A percentile compares a stretch with the other conserved stretches of the same genome.
phyloP scores from a whole-genome alignment of 23 tunicate genomes.

The Diplosoma virens region DNA sequence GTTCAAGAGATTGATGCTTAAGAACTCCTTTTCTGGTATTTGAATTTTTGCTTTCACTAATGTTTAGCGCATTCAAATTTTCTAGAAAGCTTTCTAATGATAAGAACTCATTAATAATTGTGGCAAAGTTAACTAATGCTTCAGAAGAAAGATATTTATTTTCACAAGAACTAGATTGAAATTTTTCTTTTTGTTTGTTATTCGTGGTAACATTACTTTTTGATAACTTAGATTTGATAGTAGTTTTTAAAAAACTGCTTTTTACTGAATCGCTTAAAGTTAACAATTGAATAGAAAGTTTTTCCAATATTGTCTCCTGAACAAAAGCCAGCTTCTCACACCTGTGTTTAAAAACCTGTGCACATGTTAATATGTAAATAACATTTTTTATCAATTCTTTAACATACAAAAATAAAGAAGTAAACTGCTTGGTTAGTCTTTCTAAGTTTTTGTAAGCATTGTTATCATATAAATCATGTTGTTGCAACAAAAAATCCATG shows the following conservation, averaged over 20 bases:
- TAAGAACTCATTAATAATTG: constrained; percentile 20
- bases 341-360: constrained; percentile 5
- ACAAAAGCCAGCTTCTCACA: constrained; percentile 17
- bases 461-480: neutral
- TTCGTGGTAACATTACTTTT: neutral
- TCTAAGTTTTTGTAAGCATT: neutral
- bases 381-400: constrained; percentile 3
- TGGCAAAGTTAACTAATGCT: constrained; percentile 6
- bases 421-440: neutral
- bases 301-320: constrained; percentile 59
- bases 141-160: constrained; percentile 12
- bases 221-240: neutral
- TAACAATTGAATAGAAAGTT: constrained; percentile 51
- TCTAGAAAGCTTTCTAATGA: constrained; percentile 26
- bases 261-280: constrained; percentile 45
- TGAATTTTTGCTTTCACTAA: constrained; percentile 10
- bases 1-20: constrained; percentile 51
- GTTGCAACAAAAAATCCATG: constrained; percentile 25
- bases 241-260: neutral
- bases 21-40: constrained; percentile 46
- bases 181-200: constrained; percentile 1
- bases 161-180: constrained; percentile 4
- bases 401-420: neutral
- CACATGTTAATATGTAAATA: constrained; percentile 15
- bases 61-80: constrained; percentile 5